A percentile compares a stretch with the other conserved stretches of the same genome.
phyloP scores from a whole-genome alignment of 2,113 vertebrate species.

The Sceloporus undulatus region DNA sequence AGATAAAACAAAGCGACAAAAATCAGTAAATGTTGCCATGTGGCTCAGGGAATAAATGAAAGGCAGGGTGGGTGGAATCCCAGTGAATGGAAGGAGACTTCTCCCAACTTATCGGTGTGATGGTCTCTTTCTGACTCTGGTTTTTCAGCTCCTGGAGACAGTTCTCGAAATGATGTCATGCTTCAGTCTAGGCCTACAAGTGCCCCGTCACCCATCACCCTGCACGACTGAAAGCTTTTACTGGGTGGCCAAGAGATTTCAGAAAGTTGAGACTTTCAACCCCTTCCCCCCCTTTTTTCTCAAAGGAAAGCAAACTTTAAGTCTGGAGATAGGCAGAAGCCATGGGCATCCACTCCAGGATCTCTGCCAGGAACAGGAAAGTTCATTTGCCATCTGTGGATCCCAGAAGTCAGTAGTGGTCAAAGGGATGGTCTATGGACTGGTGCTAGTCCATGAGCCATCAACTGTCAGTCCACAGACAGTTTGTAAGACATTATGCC shows the following conservation, averaged over 20 bases:
- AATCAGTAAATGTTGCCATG: constrained; percentile 25
- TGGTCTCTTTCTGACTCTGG: neutral
- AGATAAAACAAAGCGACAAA: constrained; percentile 40
- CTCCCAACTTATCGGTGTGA: neutral
- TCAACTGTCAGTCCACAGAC: too few species aligned
- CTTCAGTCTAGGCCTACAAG: neutral
- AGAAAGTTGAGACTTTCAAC: neutral
- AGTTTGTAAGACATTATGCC: too few species aligned
- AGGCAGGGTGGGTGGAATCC: neutral
- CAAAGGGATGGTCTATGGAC: too few species aligned
- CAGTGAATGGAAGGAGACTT: neutral
- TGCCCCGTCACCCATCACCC: neutral
- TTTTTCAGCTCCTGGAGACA: constrained; percentile 6
- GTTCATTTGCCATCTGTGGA: neutral
- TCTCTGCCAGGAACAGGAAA: neutral
- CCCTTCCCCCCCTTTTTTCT: neutral
- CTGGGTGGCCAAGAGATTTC: constrained; percentile 1
- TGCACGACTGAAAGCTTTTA: constrained; percentile 10
- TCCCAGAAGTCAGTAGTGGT: too few species aligned
- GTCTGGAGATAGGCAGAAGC: neutral
- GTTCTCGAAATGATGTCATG: constrained; percentile 22
- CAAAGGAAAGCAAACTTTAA: neutral
- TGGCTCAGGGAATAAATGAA: neutral
- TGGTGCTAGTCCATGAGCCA: too few species aligned
- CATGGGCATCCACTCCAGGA: neutral